Conservation (phyloP, 2,888 invertebrate species). For the Pachycephus smyrnensis region DNA sequence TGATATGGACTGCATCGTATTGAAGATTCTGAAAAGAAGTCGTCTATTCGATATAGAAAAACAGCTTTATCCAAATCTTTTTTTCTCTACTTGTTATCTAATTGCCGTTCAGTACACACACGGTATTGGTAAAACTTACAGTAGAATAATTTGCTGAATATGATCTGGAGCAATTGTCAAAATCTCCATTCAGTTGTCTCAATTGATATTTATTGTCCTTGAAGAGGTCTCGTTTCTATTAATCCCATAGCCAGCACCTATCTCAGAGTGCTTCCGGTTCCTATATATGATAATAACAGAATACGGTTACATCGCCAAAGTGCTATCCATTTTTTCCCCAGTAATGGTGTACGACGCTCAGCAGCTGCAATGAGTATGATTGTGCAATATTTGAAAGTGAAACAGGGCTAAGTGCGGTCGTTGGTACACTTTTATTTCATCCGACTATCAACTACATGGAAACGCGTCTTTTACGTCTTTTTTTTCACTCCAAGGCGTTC, state of each 20-base stretch:
- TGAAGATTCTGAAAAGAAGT: too few species aligned
- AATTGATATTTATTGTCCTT: not conserved
- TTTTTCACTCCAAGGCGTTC: not conserved
- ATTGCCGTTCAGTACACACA: not conserved
- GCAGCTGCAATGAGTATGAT: not conserved
- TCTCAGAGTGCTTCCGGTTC: not conserved
- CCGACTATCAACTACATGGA: not conserved
- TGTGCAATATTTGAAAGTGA: not conserved
- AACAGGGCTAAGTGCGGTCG: not conserved
- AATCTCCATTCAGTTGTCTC: not conserved
- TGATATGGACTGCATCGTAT: not conserved
- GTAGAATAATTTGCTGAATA: not conserved
- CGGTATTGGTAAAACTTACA: not conserved
- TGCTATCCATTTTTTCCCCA: not conserved
- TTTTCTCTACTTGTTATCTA: not conserved
- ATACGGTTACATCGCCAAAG: not conserved
- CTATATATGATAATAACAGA: not conserved
- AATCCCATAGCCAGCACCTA: not conserved
- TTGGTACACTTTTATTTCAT: not conserved
- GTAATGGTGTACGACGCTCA: not conserved
- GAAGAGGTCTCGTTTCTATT: not conserved
- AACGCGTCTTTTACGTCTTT: not conserved
- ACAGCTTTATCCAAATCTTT: not conserved
- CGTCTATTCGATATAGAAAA: not conserved
- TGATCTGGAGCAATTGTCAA: not conserved